A percentile compares a stretch with the other conserved stretches of the same genome.
These are phyloP conservation scores for Dolichallabes microphthalmus DNA, from an alignment of 2,113 vertebrate genomes.

Conservation along the genomic window DNA sequence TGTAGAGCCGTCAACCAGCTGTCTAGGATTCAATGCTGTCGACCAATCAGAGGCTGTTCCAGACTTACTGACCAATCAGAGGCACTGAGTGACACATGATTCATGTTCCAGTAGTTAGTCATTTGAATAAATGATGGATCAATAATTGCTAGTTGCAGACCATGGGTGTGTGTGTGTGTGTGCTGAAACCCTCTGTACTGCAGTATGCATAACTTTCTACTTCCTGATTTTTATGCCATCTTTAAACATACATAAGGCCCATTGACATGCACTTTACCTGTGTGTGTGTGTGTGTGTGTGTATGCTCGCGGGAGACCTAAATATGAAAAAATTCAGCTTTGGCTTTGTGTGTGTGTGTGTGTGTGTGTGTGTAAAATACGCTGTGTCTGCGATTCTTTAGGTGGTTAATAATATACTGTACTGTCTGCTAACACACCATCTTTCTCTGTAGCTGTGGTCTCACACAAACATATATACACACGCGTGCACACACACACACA, in stretches of 20 bases:
- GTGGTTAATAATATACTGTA: slow-evolving; percentile 18
- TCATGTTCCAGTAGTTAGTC: too few species aligned
- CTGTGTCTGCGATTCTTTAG: background rate
- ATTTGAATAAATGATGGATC: too few species aligned
- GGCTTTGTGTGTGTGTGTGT: too few species aligned
- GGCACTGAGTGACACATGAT: too few species aligned
- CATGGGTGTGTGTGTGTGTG: too few species aligned
- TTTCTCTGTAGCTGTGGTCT: background rate
- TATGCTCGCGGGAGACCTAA: background rate
- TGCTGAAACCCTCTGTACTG: slow-evolving; percentile 5
- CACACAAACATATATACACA: background rate
- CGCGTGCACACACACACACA: background rate
- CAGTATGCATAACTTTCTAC: slow-evolving; percentile 1
- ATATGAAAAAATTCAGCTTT: too few species aligned
- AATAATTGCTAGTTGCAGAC: too few species aligned
- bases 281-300: background rate
- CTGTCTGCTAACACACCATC: background rate
- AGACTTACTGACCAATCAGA: too few species aligned
- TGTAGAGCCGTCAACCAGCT: too few species aligned
- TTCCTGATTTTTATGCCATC: slow-evolving; percentile 46
- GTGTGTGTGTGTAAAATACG: slow-evolving; percentile 7
- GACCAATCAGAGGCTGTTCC: too few species aligned
- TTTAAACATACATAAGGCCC: slow-evolving; percentile 43
- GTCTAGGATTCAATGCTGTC: too few species aligned
- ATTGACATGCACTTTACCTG: slow-evolving; percentile 49